Conservation (phyloP, 2,888 invertebrate genomes). For the Calliphora vomitoria region DNA sequence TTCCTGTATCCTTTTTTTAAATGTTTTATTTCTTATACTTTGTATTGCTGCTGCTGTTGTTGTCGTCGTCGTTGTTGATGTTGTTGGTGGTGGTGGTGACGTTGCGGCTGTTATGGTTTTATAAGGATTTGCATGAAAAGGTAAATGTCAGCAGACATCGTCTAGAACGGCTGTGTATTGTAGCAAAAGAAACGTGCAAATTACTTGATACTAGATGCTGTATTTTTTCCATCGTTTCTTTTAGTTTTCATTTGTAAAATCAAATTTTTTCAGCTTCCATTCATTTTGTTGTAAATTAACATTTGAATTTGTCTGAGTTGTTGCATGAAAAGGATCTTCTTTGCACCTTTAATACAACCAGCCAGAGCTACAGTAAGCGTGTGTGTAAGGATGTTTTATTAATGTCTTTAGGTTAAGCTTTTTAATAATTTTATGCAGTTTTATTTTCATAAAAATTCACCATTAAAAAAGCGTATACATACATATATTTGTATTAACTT, state of each 20-base stretch:
- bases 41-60: background rate
- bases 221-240: constrained; percentile 10
- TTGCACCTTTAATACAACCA: background rate
- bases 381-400: constrained; percentile 17
- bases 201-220: constrained; percentile 39
- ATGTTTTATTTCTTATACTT: constrained; percentile 1
- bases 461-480: background rate
- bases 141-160: constrained; percentile 60
- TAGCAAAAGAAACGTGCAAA: constrained; percentile 24
- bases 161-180: constrained; percentile 33
- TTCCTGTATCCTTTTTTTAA: constrained; percentile 13
- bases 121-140: constrained; percentile 42
- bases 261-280: constrained; percentile 9
- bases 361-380: background rate
- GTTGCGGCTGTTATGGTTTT: constrained; percentile 22
- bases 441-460: background rate
- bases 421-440: constrained; percentile 13
- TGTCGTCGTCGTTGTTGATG: too few species aligned
- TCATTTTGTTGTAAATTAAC: constrained; percentile 8
- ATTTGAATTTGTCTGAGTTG: constrained; percentile 42
- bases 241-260: constrained; percentile 26
- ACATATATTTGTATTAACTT: background rate
- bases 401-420: constrained; percentile 44
- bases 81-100: too few species aligned
- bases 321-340: background rate